Base-by-base conservation (phyloP, 2,113 vertebrate genomes). In the Vimba vimba region DNA sequence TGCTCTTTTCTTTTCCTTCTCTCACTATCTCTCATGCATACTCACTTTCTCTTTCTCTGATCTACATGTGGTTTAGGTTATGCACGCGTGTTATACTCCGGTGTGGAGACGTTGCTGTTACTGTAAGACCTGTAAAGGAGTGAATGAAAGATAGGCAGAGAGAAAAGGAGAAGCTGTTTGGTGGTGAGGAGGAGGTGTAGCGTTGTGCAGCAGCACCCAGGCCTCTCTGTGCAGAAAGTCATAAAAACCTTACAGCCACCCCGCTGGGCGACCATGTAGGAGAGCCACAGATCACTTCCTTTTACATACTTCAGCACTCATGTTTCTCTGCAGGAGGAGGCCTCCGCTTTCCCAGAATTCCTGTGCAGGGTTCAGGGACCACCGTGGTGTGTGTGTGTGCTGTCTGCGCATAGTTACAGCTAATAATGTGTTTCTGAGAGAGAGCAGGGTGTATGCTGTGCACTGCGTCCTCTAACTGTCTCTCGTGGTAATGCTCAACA, bases 201-300 rank as follows among this genome's bases (percentile, higher is more conserved):
- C 7, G 66, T 36, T 30, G 43, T 64, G 79, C 21, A 60, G 57
- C 55, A 86, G 82, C 82, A 83, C 68, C 79, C 68, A 82, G 52
- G 36, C 25, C 33, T 59, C 60, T 69, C 50, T 80, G 33, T 94
- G 93, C 94, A 95, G 94, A 93, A 85, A 93, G 94, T 92, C 92
- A 94, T 96, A 95, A 96, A 95, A 91, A 94, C 94, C 95, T 96
- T 97, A 94, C 95, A 94, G 86, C 93, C 91, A 90, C 87, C 89
- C 91, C 23, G 79, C 91, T 86, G 90, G 83, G 84, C 78, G 87
- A 85, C 86, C 87, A 87, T 86, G 90, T 94, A 95, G 93, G 93
- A 95, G 91, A 95, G 93, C 94, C 94, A 86, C 86, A 88, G 86
- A 90, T 91, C 89, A 86, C 87, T 93, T 92, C 90, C 91, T 92